A percentile compares a stretch with the other conserved stretches of the same genome.
These are phyloP conservation scores for Lagria hirta DNA, from an alignment of 2,888 invertebrate species.

Conservation along the genomic window DNA sequence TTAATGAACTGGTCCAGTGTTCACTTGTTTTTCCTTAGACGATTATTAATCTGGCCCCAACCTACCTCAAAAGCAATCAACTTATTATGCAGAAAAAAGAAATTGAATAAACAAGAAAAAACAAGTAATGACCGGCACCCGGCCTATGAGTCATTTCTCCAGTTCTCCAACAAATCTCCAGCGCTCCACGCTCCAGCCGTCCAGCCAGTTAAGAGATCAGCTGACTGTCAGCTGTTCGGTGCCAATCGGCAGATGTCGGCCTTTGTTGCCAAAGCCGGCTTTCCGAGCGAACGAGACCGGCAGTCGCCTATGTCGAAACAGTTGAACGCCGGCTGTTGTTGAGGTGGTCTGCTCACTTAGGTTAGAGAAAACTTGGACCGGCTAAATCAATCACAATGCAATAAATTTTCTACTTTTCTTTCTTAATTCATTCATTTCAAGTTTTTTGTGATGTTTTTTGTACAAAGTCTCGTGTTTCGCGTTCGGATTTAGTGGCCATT, in stretches of 20 bases:
- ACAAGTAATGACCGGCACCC: slow-evolving; percentile 7
- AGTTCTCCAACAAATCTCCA: too few species aligned
- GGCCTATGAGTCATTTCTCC: slow-evolving; percentile 19
- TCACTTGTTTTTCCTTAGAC: too few species aligned
- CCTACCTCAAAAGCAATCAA: slow-evolving; percentile 13
- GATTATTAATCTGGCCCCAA: slow-evolving; percentile 3
- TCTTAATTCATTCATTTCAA: too few species aligned
- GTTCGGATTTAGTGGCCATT: slow-evolving; percentile 1
- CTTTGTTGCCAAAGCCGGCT: slow-evolving; percentile 37
- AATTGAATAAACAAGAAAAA: slow-evolving; percentile 11
- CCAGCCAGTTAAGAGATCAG: slow-evolving; percentile 33
- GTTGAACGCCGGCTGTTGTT: slow-evolving; percentile 20
- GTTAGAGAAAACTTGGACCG: slow-evolving; percentile 16
- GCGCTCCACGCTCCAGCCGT: slow-evolving; percentile 10
- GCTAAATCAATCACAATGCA: slow-evolving; percentile 8
- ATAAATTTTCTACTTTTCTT: slow-evolving; percentile 8
- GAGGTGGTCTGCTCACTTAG: slow-evolving; percentile 6
- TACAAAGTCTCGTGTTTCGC: background rate
- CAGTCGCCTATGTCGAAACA: slow-evolving; percentile 28
- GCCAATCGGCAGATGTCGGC: slow-evolving; percentile 31
- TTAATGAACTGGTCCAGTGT: too few species aligned
- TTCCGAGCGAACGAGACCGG: slow-evolving; percentile 32
- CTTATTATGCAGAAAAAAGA: slow-evolving; percentile 2
- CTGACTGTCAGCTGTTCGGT: slow-evolving; percentile 43
- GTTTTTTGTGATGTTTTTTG: slow-evolving; percentile 6